Evolutionary conservation across 2,888 invertebrate genomes (phyloP).

Genomic region (Pandemis heparana): DNA sequence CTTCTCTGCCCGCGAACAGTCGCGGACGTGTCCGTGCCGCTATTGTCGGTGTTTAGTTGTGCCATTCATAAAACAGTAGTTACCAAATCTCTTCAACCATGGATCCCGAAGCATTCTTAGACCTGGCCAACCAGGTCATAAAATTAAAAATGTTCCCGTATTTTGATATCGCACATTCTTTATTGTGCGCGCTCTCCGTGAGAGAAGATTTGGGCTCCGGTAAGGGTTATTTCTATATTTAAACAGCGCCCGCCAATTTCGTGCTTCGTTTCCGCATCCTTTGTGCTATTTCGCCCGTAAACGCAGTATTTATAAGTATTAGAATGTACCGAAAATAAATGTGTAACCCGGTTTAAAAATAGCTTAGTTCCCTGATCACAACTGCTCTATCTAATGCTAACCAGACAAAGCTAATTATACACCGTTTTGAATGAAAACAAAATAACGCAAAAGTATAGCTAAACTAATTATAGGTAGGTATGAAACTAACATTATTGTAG

Average conservation of each 20-base stretch:
- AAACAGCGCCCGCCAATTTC: slow-evolving; percentile 60
- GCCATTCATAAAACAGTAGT: slow-evolving; percentile 59
- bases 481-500: neutral
- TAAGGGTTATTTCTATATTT: slow-evolving; percentile 78
- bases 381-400: slow-evolving; percentile 43
- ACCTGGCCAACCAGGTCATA: slow-evolving; percentile 99
- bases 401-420: slow-evolving; percentile 32
- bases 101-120: slow-evolving; percentile 98
- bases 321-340: slow-evolving; percentile 75
- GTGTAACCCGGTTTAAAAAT: slow-evolving; percentile 75
- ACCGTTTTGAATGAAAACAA: slow-evolving; percentile 16
- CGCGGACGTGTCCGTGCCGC: slow-evolving; percentile 71
- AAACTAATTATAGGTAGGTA: too few relatives aligned
- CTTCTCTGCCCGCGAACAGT: slow-evolving; percentile 78
- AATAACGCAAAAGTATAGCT: neutral
- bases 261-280: slow-evolving; percentile 60
- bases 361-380: slow-evolving; percentile 67
- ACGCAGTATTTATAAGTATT: slow-evolving; percentile 51
- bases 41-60: slow-evolving; percentile 84
- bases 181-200: slow-evolving; percentile 97
- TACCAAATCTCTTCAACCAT: slow-evolving; percentile 81
- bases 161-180: slow-evolving; percentile 99
- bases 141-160: slow-evolving; percentile 99
- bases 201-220: slow-evolving; percentile 97
- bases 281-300: slow-evolving; percentile 47